Evolutionary conservation across 1,140 invertebrate genomes (phyloP).

Genomic region (Tribolium castaneum): DNA sequence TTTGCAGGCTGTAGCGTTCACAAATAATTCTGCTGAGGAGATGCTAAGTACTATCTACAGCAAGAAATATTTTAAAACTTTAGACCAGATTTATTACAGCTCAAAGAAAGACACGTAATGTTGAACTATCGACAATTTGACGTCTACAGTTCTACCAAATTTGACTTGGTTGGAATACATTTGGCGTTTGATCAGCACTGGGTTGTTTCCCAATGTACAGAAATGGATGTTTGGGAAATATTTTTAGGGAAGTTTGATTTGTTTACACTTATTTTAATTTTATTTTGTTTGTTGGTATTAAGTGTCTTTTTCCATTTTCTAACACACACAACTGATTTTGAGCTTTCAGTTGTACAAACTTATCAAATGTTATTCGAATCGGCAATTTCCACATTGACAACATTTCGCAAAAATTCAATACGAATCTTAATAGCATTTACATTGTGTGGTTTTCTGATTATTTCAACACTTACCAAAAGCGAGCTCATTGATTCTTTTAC

Average conservation of each 20-base stretch:
- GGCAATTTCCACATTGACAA: not conserved
- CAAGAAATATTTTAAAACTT: too few species aligned
- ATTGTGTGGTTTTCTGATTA: not conserved
- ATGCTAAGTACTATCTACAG: too few species aligned
- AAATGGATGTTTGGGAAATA: too few species aligned
- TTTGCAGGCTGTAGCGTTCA: not conserved
- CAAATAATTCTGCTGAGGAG: not conserved
- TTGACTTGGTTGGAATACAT: not conserved
- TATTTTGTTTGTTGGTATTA: not conserved
- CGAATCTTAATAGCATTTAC: not conserved
- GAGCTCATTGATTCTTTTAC: not conserved
- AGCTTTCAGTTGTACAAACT: not conserved
- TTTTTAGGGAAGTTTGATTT: too few species aligned
- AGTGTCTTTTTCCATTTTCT: not conserved
- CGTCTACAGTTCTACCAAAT: not conserved
- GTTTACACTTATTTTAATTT: not conserved
- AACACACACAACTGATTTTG: not conserved
- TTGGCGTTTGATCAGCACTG: not conserved
- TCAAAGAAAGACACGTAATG: not conserved
- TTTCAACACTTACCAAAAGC: not conserved
- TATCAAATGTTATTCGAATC: slow-evolving; percentile 2
- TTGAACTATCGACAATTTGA: not conserved
- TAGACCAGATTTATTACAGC: not conserved
- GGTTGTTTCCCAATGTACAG: too few species aligned
- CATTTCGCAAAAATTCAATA: not conserved